These are phyloP conservation scores for Octopus sinensis DNA, from an alignment of 1,140 invertebrate species.

Conservation along the genomic window DNA sequence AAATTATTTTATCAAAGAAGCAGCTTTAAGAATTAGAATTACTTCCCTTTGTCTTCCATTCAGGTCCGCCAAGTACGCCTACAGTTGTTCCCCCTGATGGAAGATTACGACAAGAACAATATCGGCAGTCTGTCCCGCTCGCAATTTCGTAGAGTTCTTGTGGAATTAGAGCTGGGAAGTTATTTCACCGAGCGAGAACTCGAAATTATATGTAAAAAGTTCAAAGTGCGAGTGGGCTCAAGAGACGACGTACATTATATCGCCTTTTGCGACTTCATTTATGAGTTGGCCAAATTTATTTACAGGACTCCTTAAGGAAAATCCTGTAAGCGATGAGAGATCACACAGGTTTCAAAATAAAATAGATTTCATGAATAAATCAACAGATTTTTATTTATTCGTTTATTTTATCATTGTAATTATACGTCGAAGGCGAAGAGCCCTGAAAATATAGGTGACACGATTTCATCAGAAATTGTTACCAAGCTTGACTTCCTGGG, in stretches of 20 bases:
- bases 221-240: conserved; percentile 51
- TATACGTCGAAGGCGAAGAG: no score
- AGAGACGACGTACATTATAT: conserved; percentile 55
- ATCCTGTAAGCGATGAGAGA: no score
- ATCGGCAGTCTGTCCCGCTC: conserved; percentile 52
- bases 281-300: conserved; percentile 53
- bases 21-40: background rate
- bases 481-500: no score
- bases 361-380: no score
- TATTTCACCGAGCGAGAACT: conserved; percentile 48
- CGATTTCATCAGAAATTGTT: no score
- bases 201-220: conserved; percentile 47
- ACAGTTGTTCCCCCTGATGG: conserved; percentile 57
- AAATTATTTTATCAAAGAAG: background rate
- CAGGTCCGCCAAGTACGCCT: conserved; percentile 50
- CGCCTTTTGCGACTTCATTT: conserved; percentile 54
- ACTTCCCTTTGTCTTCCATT: conserved; percentile 15
- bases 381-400: no score
- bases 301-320: conserved; percentile 42
- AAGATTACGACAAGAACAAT: conserved; percentile 56
- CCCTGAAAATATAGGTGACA: no score
- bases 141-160: conserved; percentile 55
- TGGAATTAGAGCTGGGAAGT: conserved; percentile 50
- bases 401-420: no score
- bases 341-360: no score